Evolutionary conservation across 2,797 vertebrate species (phyloP), one percentile per base, ranked within the genome.

Genomic region (Channallabes apus): DNA sequence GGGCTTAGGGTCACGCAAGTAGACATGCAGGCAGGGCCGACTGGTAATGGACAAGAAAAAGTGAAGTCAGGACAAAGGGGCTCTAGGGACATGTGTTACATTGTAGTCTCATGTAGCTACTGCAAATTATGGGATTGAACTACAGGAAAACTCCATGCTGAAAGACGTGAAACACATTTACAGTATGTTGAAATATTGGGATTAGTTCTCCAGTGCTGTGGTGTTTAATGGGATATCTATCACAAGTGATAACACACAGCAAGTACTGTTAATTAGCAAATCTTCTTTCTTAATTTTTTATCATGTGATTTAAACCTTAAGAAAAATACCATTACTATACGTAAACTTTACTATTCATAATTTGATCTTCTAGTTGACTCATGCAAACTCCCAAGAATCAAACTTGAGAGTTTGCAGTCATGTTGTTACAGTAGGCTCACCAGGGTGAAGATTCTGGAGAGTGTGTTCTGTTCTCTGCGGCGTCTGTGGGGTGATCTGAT

Each of bases 381-480:
- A 56, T 27, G 56, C 32, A 22, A 64, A 8, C 35, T 12, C 24
- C 59, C 15, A 82, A 11, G 58, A 54, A 54, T 54, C 12, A 54
- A 54, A 51, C 46, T 12, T 51, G 46, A 51, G 46, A 75, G 56
- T 62, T 46, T 73, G 68, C 56, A 29, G 67, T 29, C 12, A 6
- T 82, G 68, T 72, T 71, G n/a, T 77, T 82, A 65, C 80, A 35
- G n/a, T 73, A 56, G 85, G 89, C 94, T 95, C 94, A 95, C 95
- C 95, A 95, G 92, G 93, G 92, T 95, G 95, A 96, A 95, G 94
- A 96, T 86, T 93, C 91, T 91, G 94, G 95, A 96, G 92, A 96
- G 91, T 85, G 95, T 95, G 90, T 94, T 94, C 89, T 95, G 94
- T 89, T 95, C 94, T 89, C 92, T 92, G 90, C 94, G 94, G 88